Conservation (phyloP, 2,113 vertebrate species). For the Amphiprion ocellaris region DNA sequence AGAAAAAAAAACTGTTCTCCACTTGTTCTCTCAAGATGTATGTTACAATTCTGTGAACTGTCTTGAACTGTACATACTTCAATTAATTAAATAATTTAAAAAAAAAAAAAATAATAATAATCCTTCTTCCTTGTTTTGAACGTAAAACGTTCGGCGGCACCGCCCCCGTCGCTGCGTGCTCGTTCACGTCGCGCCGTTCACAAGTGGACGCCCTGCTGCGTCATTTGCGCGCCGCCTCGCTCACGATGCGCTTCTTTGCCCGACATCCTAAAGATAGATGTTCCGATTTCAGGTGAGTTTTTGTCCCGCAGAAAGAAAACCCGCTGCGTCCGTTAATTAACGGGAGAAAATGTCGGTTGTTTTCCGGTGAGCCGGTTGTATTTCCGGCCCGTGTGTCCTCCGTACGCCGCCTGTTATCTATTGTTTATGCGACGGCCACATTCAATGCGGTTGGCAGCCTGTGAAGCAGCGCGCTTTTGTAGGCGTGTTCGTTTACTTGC, state of each 20-base stretch:
- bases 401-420: background rate
- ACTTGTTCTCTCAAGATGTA: no score
- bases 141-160: background rate
- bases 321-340: no score
- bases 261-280: slow-evolving; percentile 79
- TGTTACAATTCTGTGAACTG: no score
- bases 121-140: background rate
- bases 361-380: accelerated
- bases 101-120: no score
- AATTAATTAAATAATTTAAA: no score
- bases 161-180: slow-evolving; percentile 49
- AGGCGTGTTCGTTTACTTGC: no score
- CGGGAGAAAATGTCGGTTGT: no score
- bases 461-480: slow-evolving; percentile 66
- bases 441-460: slow-evolving; percentile 69
- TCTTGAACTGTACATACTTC: no score
- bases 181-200: slow-evolving; percentile 54
- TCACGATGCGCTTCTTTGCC: slow-evolving; percentile 69
- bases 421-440: slow-evolving; percentile 75
- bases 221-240: slow-evolving; percentile 79
- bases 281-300: slow-evolving; percentile 88
- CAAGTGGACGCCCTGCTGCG: slow-evolving; percentile 67
- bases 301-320: background rate
- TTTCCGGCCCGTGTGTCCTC: no score
- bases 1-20: no score